Evolutionary conservation across 2,888 invertebrate species (phyloP).

Genomic region (Syritta pipiens): DNA sequence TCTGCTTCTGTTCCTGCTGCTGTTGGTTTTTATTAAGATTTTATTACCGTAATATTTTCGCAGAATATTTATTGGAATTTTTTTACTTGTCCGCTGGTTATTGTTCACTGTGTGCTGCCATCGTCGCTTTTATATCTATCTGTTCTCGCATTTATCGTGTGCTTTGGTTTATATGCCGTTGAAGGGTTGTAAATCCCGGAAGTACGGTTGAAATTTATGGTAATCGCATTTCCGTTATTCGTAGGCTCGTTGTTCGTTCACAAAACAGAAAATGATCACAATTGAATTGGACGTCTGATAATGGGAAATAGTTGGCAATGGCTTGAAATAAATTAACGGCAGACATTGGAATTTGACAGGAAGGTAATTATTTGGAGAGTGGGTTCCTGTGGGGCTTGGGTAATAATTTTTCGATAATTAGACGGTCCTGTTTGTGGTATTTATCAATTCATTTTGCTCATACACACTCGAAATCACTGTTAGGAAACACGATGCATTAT

Average conservation of each 20-base stretch:
- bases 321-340: neutral
- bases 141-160: constrained; percentile 24
- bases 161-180: constrained; percentile 26
- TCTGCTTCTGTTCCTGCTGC: neutral
- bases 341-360: constrained; percentile 31
- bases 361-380: neutral
- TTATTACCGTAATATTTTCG: constrained; percentile 31
- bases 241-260: constrained; percentile 24
- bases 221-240: constrained; percentile 37
- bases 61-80: constrained; percentile 47
- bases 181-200: constrained; percentile 29
- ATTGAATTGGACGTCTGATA: constrained; percentile 31
- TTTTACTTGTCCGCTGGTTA: constrained; percentile 6
- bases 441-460: too few species aligned
- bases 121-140: neutral
- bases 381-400: too few species aligned
- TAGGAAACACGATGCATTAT: too few species aligned
- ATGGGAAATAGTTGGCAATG: too few species aligned
- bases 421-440: too few species aligned
- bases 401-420: too few species aligned
- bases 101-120: neutral
- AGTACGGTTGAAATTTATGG: constrained; percentile 40
- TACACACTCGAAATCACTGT: too few species aligned
- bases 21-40: constrained; percentile 40
- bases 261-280: constrained; percentile 9